Evolutionary conservation across 2,888 invertebrate species (phyloP).

Genomic region (Ctena decussata): DNA sequence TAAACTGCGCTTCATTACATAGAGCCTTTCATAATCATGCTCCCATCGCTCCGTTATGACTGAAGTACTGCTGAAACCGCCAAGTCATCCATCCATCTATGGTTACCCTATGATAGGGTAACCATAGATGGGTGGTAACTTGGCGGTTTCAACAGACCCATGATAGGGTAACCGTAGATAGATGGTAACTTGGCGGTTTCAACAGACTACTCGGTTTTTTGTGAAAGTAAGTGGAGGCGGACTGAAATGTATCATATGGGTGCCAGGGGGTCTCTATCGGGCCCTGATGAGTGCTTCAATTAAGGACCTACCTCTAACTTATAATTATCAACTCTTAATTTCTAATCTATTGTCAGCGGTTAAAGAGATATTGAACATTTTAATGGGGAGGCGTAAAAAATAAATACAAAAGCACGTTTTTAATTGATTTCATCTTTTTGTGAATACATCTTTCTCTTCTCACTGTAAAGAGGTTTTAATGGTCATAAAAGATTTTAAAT

Average conservation of each 20-base stretch:
- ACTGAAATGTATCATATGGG: not conserved
- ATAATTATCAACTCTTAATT: slow-evolving; percentile 4
- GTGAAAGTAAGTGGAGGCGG: not conserved
- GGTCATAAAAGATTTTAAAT: not conserved
- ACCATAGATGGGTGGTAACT: too few species aligned
- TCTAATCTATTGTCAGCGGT: not conserved
- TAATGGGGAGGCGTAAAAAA: slow-evolving; percentile 44
- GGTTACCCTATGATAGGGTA: too few species aligned
- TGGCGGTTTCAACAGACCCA: too few species aligned
- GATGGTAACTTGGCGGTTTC: too few species aligned
- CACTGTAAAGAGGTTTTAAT: not conserved
- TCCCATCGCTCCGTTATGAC: too few species aligned
- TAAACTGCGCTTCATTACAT: too few species aligned
- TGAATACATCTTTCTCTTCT: slow-evolving; percentile 1
- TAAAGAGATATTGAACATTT: not conserved
- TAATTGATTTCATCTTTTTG: slow-evolving; percentile 46
- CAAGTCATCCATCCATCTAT: too few species aligned
- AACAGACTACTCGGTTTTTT: too few species aligned
- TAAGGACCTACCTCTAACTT: not conserved
- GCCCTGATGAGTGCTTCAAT: not conserved
- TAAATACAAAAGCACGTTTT: slow-evolving; percentile 45
- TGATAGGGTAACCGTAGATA: too few species aligned
- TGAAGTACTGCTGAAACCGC: too few species aligned
- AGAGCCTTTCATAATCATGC: too few species aligned
- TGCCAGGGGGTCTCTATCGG: not conserved